Percentiles rank a stretch among this genome's conserved stretches.
phyloP scores from a whole-genome alignment of 2,797 vertebrate genomes.

The Rhyacichthys aspro region DNA sequence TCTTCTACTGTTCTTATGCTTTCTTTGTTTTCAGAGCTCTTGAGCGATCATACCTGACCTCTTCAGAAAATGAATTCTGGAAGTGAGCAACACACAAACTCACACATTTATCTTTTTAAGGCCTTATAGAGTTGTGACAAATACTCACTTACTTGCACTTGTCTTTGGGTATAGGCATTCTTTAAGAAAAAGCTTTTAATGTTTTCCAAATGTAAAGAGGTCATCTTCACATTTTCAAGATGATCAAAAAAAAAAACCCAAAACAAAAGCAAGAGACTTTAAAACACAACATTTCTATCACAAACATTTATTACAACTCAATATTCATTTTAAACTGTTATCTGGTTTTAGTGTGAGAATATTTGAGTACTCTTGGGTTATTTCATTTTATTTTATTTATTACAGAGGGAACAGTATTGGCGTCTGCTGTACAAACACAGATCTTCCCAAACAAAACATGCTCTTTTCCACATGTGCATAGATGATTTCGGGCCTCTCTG shows the following conservation, averaged over 20 bases:
- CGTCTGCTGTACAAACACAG: not conserved
- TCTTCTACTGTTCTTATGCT: not conserved
- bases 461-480: not conserved
- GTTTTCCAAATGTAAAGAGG: constrained; percentile 11
- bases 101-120: constrained; percentile 7
- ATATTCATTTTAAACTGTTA: too few species aligned
- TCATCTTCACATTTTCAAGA: not conserved
- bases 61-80: constrained; percentile 82
- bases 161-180: constrained; percentile 11
- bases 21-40: not conserved
- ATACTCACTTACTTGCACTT: not conserved
- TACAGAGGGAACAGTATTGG: not conserved
- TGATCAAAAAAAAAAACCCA: constrained; percentile 4
- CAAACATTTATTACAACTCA: too few species aligned
- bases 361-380: too few species aligned
- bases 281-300: too few species aligned
- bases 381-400: not conserved
- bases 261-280: too few species aligned
- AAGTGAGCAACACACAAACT: constrained; percentile 69
- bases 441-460: not conserved
- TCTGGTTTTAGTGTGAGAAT: not conserved
- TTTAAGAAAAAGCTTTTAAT: constrained; percentile 11
- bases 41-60: not conserved
- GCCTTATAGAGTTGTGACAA: not conserved
- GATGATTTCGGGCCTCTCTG: not conserved